These are phyloP conservation scores for Lamproptera curius DNA, from an alignment of 2,888 invertebrate genomes.

Conservation along the genomic window DNA sequence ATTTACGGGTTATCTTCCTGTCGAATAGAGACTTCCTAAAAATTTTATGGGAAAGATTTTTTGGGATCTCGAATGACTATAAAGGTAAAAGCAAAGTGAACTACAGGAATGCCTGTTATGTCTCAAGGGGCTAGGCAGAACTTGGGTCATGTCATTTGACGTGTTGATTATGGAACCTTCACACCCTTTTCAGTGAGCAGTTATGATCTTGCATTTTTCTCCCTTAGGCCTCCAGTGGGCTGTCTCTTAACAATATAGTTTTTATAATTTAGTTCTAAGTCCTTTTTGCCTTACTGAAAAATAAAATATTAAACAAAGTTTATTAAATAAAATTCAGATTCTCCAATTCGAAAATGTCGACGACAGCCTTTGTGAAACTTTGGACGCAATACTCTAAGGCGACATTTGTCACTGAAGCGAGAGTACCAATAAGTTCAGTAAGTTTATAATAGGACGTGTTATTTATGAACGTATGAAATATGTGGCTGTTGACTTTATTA, in stretches of 20 bases:
- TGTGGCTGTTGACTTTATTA: no score
- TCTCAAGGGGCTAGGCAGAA: constrained; percentile 59
- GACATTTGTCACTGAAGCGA: constrained; percentile 12
- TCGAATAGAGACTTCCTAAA: no score
- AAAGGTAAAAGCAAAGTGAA: constrained; percentile 54
- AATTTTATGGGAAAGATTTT: no score
- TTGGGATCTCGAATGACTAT: constrained; percentile 35
- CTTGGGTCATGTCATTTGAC: constrained; percentile 61
- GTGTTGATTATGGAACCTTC: constrained; percentile 57
- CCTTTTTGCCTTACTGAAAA: no score
- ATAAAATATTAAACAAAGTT: no score
- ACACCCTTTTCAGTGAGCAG: constrained; percentile 44
- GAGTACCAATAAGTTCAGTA: constrained; percentile 5
- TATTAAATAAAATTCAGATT: not conserved
- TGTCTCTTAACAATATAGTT: no score
- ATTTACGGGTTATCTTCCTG: no score
- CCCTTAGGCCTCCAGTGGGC: no score
- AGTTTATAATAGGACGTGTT: constrained; percentile 1
- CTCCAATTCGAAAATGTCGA: constrained; percentile 5
- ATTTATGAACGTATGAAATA: constrained; percentile 9
- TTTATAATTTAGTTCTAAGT: no score
- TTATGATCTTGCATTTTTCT: constrained; percentile 41
- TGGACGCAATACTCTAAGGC: constrained; percentile 1
- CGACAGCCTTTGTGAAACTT: constrained; percentile 5
- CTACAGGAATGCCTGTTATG: constrained; percentile 51